phyloP scores from a whole-genome alignment of 2,888 invertebrate genomes.

The Amblyjoppa fuscipennis region DNA sequence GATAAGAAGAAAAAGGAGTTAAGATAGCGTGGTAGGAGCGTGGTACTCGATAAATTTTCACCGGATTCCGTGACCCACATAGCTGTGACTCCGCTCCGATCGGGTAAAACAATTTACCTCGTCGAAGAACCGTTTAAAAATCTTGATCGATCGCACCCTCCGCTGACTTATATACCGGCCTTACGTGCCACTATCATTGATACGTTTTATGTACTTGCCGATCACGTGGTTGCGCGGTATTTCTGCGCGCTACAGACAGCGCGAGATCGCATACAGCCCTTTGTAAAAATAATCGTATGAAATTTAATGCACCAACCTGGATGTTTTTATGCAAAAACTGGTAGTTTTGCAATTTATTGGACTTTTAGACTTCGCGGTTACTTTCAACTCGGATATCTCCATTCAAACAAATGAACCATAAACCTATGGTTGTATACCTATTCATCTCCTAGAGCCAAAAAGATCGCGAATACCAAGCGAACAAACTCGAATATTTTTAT shows the following conservation, averaged over 20 bases:
- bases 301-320: no score
- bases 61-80: slow-evolving; percentile 67
- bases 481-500: background rate
- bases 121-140: slow-evolving; percentile 64
- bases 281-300: no score
- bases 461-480: background rate
- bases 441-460: background rate
- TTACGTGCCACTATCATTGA: slow-evolving; percentile 7
- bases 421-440: background rate
- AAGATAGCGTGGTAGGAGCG: slow-evolving; percentile 50
- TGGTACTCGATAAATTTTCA: slow-evolving; percentile 66
- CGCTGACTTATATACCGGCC: slow-evolving; percentile 31
- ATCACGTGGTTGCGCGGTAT: background rate
- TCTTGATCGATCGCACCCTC: slow-evolving; percentile 55
- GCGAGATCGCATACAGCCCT: no score
- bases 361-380: no score
- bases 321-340: no score
- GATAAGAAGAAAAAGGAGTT: slow-evolving; percentile 62
- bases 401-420: no score
- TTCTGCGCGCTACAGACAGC: no score
- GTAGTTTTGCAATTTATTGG: no score
- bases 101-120: slow-evolving; percentile 64
- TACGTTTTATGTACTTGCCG: slow-evolving; percentile 14
- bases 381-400: no score
- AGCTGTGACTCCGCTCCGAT: slow-evolving; percentile 57